Conservation (phyloP, 1,140 invertebrate species). For the Elymnias hypermnestra region DNA sequence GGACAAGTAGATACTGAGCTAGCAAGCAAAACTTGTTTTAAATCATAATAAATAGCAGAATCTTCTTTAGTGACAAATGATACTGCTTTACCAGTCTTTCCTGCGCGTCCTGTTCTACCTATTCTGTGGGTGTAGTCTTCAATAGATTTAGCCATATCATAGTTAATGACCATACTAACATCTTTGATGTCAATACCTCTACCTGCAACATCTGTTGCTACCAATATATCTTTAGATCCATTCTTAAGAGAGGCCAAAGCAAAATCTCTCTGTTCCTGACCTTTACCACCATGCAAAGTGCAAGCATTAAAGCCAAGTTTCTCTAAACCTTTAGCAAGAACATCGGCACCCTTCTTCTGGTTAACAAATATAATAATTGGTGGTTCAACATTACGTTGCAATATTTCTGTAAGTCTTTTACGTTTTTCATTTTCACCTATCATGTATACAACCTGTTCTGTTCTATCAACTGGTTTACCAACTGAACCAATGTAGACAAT, state of each 20-base stretch:
- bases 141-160: slow-evolving; percentile 99
- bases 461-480: slow-evolving; percentile 98
- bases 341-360: slow-evolving; percentile 99
- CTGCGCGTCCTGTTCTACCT: slow-evolving; percentile 98
- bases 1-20: slow-evolving; percentile 97
- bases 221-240: slow-evolving; percentile 97
- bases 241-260: slow-evolving; percentile 96
- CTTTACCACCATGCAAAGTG: slow-evolving; percentile 99
- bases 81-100: slow-evolving; percentile 96
- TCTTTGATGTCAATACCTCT: slow-evolving; percentile 99
- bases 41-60: slow-evolving; percentile 95
- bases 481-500: slow-evolving; percentile 99
- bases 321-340: slow-evolving; percentile 96
- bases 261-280: slow-evolving; percentile 99
- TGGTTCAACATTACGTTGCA: slow-evolving; percentile 92
- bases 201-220: slow-evolving; percentile 99
- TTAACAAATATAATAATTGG: slow-evolving; percentile 99
- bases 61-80: slow-evolving; percentile 99
- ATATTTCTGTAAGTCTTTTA: slow-evolving; percentile 91
- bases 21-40: slow-evolving; percentile 93
- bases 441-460: slow-evolving; percentile 98
- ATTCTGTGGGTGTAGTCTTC: slow-evolving; percentile 99
- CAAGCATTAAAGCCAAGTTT: slow-evolving; percentile 98
- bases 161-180: slow-evolving; percentile 98
- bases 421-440: slow-evolving; percentile 96